These are phyloP conservation scores for Sebastes flavidus DNA, from an alignment of 2,797 vertebrate genomes.

Conservation along the genomic window DNA sequence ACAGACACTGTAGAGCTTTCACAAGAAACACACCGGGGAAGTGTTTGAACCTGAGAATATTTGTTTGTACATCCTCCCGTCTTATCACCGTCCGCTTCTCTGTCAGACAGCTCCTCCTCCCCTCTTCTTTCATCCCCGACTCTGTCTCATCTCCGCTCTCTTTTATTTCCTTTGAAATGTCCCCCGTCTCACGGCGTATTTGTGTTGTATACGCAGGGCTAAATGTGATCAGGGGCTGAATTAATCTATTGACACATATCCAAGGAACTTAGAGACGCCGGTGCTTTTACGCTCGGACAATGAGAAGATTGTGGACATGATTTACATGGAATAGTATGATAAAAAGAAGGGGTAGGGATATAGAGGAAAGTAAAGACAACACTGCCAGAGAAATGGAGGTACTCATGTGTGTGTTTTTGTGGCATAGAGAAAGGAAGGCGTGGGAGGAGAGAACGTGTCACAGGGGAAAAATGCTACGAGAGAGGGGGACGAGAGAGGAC, in stretches of 20 bases:
- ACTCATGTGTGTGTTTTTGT: constrained; percentile 17
- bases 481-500: neutral
- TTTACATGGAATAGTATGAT: neutral
- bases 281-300: constrained; percentile 4
- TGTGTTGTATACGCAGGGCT: neutral
- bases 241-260: neutral
- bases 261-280: neutral
- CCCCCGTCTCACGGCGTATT: constrained; percentile 14
- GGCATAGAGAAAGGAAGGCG: neutral
- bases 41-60: neutral
- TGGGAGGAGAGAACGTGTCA: constrained; percentile 14
- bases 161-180: constrained; percentile 7
- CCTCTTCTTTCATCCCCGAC: neutral
- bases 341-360: neutral
- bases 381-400: neutral
- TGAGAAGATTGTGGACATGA: neutral
- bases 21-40: neutral
- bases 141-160: neutral
- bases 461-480: neutral
- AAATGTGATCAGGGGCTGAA: constrained; percentile 35
- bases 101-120: neutral
- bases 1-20: neutral
- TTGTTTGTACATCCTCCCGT: neutral
- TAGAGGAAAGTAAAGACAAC: neutral
- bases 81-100: neutral